phyloP scores from a whole-genome alignment of 1,140 invertebrate genomes.

The Apis dorsata region DNA sequence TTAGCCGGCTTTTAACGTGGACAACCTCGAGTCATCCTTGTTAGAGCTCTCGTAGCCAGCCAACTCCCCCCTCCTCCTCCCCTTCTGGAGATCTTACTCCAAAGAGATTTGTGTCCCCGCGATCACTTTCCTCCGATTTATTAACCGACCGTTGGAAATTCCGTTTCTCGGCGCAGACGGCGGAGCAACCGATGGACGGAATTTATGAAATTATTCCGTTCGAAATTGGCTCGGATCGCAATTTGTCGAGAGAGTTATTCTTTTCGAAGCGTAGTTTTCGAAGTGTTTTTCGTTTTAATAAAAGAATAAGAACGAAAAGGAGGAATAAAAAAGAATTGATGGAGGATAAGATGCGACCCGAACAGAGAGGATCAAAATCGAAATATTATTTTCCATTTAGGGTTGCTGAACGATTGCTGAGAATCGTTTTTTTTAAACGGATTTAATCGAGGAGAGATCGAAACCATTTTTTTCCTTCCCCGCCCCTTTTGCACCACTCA shows the following conservation, averaged over 20 bases:
- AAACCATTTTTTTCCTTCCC: constrained; percentile 17
- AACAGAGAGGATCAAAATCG: no score
- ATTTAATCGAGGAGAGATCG: neutral
- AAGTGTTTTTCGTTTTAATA: no score
- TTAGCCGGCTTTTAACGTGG: constrained; percentile 39
- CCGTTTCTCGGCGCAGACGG: neutral
- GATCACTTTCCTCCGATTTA: neutral
- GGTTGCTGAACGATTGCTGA: no score
- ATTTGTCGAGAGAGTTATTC: no score
- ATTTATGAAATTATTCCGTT: constrained; percentile 1
- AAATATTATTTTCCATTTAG: no score
- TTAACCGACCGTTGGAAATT: neutral
- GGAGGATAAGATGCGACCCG: no score
- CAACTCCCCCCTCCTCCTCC: no score
- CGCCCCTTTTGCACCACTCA: constrained; percentile 14
- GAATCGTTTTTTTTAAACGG: no score
- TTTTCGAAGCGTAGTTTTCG: no score
- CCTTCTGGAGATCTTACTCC: constrained; percentile 22
- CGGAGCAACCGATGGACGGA: neutral
- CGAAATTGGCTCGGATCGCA: neutral
- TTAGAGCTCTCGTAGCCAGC: constrained; percentile 32
- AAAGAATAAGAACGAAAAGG: no score
- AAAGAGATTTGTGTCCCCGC: constrained; percentile 20
- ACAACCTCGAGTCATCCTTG: constrained; percentile 44
- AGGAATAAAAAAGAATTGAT: no score